phyloP scores from a whole-genome alignment of 2,888 invertebrate genomes.

The Actias luna region DNA sequence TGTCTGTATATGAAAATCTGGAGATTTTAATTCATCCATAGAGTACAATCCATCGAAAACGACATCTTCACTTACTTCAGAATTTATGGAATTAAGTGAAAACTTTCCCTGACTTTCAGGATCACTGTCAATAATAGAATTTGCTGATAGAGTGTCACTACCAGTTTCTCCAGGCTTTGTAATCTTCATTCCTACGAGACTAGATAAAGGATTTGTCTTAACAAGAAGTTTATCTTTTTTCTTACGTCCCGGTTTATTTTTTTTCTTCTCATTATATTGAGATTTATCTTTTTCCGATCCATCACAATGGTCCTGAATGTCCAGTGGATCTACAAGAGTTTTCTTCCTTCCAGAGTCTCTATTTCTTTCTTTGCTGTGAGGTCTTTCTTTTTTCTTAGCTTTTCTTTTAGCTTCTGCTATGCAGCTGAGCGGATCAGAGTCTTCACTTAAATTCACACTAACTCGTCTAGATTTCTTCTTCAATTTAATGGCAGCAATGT shows the following conservation, averaged over 20 bases:
- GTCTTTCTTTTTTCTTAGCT: slow-evolving; percentile 56
- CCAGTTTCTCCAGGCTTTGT: slow-evolving; percentile 28
- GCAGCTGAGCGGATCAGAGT: slow-evolving; percentile 58
- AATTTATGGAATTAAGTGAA: slow-evolving; percentile 43
- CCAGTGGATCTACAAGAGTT: slow-evolving; percentile 27
- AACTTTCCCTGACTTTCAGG: slow-evolving; percentile 59
- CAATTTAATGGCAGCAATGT: slow-evolving; percentile 27
- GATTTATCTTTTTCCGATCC: slow-evolving; percentile 31
- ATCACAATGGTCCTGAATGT: slow-evolving; percentile 20
- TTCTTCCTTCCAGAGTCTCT: slow-evolving; percentile 44
- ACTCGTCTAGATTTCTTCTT: slow-evolving; percentile 48
- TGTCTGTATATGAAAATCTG: slow-evolving; percentile 34
- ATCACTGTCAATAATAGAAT: slow-evolving; percentile 48
- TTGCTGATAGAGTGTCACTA: slow-evolving; percentile 20
- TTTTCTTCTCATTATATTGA: slow-evolving; percentile 36
- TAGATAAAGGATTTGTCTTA: slow-evolving; percentile 43
- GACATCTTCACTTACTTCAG: slow-evolving; percentile 45
- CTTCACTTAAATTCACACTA: slow-evolving; percentile 40
- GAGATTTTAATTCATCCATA: slow-evolving; percentile 61
- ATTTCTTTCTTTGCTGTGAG: slow-evolving; percentile 61
- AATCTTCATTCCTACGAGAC: slow-evolving; percentile 61
- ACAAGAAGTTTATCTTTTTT: slow-evolving; percentile 34
- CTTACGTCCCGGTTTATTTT: slow-evolving; percentile 28
- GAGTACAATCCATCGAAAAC: slow-evolving; percentile 59
- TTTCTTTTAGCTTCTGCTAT: slow-evolving; percentile 44